Conservation (phyloP, 2,113 vertebrate species). For the Etheostoma spectabile region DNA sequence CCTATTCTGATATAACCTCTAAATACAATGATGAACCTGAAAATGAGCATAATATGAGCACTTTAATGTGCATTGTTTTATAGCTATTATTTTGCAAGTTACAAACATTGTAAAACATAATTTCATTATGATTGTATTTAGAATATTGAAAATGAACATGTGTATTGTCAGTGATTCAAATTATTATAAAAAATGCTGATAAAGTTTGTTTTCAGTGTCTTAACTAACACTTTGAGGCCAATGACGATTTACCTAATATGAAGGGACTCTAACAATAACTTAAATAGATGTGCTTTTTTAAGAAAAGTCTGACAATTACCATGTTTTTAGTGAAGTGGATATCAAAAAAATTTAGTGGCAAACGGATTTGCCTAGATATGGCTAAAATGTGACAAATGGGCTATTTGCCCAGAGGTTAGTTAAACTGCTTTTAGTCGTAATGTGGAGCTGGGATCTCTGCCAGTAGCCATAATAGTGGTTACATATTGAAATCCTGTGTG, state of each 20-base stretch:
- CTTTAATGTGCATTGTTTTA: not conserved
- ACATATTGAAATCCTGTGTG: slow-evolving; percentile 9
- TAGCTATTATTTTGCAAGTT: not conserved
- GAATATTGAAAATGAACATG: not conserved
- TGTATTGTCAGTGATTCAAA: not conserved
- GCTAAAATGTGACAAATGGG: slow-evolving; percentile 1
- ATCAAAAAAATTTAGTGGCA: not conserved
- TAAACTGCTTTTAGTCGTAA: slow-evolving; percentile 15
- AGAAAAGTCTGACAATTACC: not conserved
- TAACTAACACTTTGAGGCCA: not conserved
- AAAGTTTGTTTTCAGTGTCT: not conserved
- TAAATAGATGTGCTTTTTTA: not conserved
- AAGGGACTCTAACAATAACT: not conserved
- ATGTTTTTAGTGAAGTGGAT: not conserved
- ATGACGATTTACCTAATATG: not conserved
- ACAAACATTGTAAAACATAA: not conserved
- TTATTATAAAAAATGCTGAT: not conserved
- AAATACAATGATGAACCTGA: too few relatives aligned
- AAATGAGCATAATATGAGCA: too few relatives aligned
- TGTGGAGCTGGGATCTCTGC: not conserved
- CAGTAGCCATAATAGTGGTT: slow-evolving; percentile 6
- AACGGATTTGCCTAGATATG: not conserved
- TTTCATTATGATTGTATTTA: not conserved
- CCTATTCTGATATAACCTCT: too few relatives aligned
- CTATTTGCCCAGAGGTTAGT: not conserved